Evolutionary conservation across 2,888 invertebrate species (phyloP), one percentile per base, ranked within the genome.

Genomic region (Choreutis nemorana): DNA sequence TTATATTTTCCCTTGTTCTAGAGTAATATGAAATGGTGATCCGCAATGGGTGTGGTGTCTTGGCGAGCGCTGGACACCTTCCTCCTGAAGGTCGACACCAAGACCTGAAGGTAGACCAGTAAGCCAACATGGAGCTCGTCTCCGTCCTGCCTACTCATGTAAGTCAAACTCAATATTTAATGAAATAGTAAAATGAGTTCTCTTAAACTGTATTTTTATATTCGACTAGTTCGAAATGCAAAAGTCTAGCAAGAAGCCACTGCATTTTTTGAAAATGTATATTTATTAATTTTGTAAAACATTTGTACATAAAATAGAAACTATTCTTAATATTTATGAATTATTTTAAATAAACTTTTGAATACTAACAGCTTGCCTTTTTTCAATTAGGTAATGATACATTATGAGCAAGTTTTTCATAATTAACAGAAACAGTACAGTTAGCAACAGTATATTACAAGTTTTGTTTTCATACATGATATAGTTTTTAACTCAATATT

Each of bases 61-160:
- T 58, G 60, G 55, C 47, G 54, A 32, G 39, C 40, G 22, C 50
- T 55, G 33, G 48, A 59, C 42, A 59, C 59, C 35, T 63, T 68
- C 37, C 58, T 75, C 8, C 46, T 67, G 46, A 71, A 71, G 45
- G 57, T 64, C 26, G 72, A 73, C 47, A 75, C 71, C 26, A 71
- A 72, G 42, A 75, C 72, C 50, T 73, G 67, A 62, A 34, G 40
- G 35, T 14, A 41, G 38, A 23, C 40, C 39, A 47, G 34, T 34
- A 39, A 42, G 43, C 37, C 70, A 77, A 71, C 42, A 77, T 77
- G 77, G 77, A 75, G 66, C 55, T 57, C 44, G 55, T 48, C 51
- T 64, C 68, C 58, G 53, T 61, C 39, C 47, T 65, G 47, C 64
- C 75, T 50, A 73, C 72, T 26, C 56, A 68, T 65, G 75, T 75